Evolutionary conservation across 2,888 invertebrate species (phyloP).

Genomic region (Diaprepes abbreviatus): DNA sequence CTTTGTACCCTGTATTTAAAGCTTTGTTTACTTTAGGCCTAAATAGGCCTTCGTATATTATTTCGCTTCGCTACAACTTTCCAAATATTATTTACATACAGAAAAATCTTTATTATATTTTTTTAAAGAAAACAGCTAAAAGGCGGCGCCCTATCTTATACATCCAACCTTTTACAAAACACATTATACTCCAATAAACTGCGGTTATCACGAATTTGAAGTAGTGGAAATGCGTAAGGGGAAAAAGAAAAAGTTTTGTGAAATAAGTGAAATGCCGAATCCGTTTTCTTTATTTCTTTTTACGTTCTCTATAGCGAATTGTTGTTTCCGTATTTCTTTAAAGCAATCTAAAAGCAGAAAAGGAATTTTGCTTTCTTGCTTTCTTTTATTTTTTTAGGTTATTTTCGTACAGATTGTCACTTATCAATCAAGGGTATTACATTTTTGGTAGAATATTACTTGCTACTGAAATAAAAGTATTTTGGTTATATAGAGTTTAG

Average conservation of each 20-base stretch:
- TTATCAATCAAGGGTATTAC: background rate
- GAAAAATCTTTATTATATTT: background rate
- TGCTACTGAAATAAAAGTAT: too few species aligned
- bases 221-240: slow-evolving; percentile 3
- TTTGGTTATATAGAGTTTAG: too few species aligned
- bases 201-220: slow-evolving; percentile 6
- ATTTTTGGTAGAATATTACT: too few species aligned
- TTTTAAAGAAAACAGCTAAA: background rate
- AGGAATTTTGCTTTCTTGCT: background rate
- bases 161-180: background rate
- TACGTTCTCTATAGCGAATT: slow-evolving; percentile 4
- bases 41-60: too few species aligned
- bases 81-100: too few species aligned
- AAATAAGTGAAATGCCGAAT: slow-evolving; percentile 5
- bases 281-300: slow-evolving; percentile 11
- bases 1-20: too few species aligned
- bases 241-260: background rate
- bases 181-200: background rate
- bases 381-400: background rate
- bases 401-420: background rate
- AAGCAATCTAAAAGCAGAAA: background rate
- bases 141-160: background rate
- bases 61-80: background rate
- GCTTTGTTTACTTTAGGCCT: too few species aligned
- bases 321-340: background rate